Conservation (phyloP, 2,113 vertebrate species). For the Anthoscopus minutus region DNA sequence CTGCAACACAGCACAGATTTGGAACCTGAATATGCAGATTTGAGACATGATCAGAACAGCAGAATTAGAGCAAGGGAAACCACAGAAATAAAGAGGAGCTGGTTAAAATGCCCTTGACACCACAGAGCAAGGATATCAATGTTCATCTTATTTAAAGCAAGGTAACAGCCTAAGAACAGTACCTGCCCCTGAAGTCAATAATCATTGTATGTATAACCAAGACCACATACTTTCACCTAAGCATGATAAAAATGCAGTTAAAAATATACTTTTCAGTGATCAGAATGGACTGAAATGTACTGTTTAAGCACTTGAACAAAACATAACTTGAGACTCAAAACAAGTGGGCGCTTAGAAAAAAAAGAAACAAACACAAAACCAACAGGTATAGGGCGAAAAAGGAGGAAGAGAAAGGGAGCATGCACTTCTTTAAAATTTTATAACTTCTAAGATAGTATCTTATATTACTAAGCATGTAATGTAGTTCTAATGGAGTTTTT, state of each 20-base stretch:
- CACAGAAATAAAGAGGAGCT: neutral
- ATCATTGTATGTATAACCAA: neutral
- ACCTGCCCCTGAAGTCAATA: neutral
- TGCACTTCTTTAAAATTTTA: neutral
- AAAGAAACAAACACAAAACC: neutral
- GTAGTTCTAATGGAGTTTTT: neutral
- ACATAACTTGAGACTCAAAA: neutral
- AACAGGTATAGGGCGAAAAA: fast-evolving
- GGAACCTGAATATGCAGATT: neutral
- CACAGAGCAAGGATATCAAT: neutral
- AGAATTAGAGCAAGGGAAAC: neutral
- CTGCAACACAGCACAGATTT: neutral
- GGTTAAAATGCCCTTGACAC: neutral
- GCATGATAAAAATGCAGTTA: neutral
- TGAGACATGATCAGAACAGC: neutral
- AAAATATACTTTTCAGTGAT: neutral
- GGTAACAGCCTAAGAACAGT: neutral
- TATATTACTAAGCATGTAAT: neutral
- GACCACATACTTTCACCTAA: neutral
- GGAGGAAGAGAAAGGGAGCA: neutral
- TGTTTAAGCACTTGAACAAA: neutral
- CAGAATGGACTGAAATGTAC: neutral
- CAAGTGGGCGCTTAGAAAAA: neutral
- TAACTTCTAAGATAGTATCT: neutral
- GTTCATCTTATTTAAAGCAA: neutral